Evolutionary conservation across 1,140 invertebrate species (phyloP).

Genomic region (Pseudachorutes palmiensis): DNA sequence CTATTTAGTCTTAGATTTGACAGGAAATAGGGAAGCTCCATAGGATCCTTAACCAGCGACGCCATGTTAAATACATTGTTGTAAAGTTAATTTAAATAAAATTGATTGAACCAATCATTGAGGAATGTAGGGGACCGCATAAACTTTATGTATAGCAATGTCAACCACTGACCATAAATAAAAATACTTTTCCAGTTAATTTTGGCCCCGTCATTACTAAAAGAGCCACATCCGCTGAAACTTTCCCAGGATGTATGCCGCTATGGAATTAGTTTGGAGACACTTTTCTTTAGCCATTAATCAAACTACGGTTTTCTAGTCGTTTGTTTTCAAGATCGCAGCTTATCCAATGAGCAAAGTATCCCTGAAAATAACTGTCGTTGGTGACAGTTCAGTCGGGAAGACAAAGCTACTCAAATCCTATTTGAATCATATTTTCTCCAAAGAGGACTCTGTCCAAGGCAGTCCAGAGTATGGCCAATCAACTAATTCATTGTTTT

Average conservation of each 20-base stretch:
- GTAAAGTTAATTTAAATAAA: too few relatives aligned
- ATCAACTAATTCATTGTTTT: neutral
- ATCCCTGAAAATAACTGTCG: neutral
- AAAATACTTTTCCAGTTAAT: too few relatives aligned
- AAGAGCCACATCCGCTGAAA: neutral
- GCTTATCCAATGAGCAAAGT: neutral
- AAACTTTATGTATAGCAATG: too few relatives aligned
- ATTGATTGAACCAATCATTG: too few relatives aligned
- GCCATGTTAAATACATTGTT: too few relatives aligned
- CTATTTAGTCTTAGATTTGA: too few relatives aligned
- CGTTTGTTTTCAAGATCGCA: neutral
- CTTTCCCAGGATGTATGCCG: neutral
- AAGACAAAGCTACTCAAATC: neutral
- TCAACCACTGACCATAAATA: too few relatives aligned
- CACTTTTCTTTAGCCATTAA: neutral
- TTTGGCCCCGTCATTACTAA: neutral
- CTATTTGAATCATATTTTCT: slow-evolving; percentile 2
- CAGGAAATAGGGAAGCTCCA: too few relatives aligned
- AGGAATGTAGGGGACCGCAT: too few relatives aligned
- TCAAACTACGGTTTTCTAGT: neutral
- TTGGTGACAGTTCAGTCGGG: neutral
- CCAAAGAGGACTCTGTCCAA: slow-evolving; percentile 6
- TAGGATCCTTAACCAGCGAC: too few relatives aligned
- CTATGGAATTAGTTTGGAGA: neutral
- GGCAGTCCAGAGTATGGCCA: neutral